Percentiles rank a stretch among this genome's conserved stretches.
Conservation (phyloP, 37 sponge, comb jelly and placozoan species). For the Axinella damicornis region DNA sequence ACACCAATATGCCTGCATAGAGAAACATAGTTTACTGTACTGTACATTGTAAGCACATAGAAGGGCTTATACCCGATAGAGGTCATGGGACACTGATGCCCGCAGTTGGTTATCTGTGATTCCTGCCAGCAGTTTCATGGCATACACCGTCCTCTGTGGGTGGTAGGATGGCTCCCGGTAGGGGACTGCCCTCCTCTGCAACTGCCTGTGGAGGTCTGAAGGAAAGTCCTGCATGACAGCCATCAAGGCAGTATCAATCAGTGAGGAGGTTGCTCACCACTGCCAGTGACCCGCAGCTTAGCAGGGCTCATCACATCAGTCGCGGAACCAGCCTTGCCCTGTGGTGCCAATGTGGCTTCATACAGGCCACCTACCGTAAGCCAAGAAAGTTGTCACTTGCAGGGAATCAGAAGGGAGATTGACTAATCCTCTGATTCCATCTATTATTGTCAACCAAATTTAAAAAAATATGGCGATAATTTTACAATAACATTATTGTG, state of each 20-base stretch:
- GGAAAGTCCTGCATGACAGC: not conserved
- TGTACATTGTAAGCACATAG: not conserved
- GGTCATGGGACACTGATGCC: constrained; percentile 55
- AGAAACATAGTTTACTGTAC: too few relatives aligned
- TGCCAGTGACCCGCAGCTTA: constrained; percentile 48
- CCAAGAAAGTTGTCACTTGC: too few relatives aligned
- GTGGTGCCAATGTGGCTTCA: constrained; percentile 76
- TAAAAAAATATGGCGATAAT: too few relatives aligned
- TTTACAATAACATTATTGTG: too few relatives aligned
- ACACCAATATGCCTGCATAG: constrained; percentile 79
- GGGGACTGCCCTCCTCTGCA: constrained; percentile 47
- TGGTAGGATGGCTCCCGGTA: constrained; percentile 27
- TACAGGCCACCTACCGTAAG: constrained; percentile 82
- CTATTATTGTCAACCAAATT: too few relatives aligned
- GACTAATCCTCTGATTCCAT: too few relatives aligned
- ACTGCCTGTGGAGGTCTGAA: constrained; percentile 64
- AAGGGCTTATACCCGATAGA: constrained; percentile 84
- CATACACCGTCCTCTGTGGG: constrained; percentile 79
- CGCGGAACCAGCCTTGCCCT: constrained; percentile 89
- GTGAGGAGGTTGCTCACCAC: constrained; percentile 59
- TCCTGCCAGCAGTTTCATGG: constrained; percentile 87
- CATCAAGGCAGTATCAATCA: not conserved
- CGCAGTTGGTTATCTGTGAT: constrained; percentile 45
- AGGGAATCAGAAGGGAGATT: too few relatives aligned
- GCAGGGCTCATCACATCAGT: constrained; percentile 82